phyloP scores from a whole-genome alignment of 2,888 invertebrate genomes.

The Drepanosiphum platanoidis region DNA sequence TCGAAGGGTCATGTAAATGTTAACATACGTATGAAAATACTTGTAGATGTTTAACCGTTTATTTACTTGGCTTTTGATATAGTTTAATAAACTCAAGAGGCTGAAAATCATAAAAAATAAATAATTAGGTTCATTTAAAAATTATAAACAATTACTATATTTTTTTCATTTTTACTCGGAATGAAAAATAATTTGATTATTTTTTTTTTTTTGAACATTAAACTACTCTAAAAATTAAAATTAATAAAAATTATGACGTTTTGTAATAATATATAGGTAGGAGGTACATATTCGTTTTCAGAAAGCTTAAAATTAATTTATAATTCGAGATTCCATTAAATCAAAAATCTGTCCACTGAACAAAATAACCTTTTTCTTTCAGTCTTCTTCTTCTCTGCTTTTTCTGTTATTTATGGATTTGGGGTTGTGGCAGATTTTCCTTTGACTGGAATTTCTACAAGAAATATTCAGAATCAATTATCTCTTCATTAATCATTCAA shows the following conservation, averaged over 20 bases:
- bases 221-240: neutral
- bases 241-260: neutral
- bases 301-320: slow-evolving; percentile 12
- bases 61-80: neutral
- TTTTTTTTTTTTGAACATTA: neutral
- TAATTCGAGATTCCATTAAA: neutral
- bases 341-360: slow-evolving; percentile 14
- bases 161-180: no score
- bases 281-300: neutral
- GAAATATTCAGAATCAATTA: slow-evolving; percentile 33
- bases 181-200: no score
- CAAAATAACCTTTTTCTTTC: slow-evolving; percentile 7
- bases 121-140: no score
- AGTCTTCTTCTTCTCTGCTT: slow-evolving; percentile 2
- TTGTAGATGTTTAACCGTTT: neutral
- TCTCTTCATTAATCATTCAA: slow-evolving; percentile 31
- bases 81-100: no score
- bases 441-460: neutral
- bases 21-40: neutral
- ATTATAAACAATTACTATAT: no score
- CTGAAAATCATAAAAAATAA: neutral
- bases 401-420: slow-evolving; percentile 27
- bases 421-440: neutral
- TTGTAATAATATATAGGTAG: neutral
- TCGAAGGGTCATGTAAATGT: neutral